Evolutionary conservation across 2,113 vertebrate genomes (phyloP), one percentile per base, ranked within the genome.

Genomic region (Macaca fascicularis): DNA sequence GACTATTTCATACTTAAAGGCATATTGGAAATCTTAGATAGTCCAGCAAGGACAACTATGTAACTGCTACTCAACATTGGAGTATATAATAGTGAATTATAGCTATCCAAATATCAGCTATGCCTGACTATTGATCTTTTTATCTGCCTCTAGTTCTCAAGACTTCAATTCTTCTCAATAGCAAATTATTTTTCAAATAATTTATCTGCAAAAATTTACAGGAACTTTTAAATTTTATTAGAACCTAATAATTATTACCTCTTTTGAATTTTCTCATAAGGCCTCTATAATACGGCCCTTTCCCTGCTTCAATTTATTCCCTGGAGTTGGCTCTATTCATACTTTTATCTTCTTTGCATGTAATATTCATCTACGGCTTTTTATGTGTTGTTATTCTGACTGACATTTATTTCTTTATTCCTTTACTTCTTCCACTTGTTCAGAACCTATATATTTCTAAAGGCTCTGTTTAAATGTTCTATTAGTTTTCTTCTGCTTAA

Each of bases 361-460:
- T 82, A 9, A 55, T 48, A 87, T 87, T 70, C 59, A 82, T 87
- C 52, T n/a, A 50, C 52, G n/a, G 38, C 12, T 55, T 72, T 90
- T 57, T 30, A 69, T 52, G 48, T 87, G 6, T 72, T 92, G 82
- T 81, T 45, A 32, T 69, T 80, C 67, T 87, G 67, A 59, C 30
- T 70, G 43, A 81, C 57, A 82, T 82, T 93, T 78, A 13, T 9
- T 92, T 4, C n/a, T 80, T 89, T 61, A 78, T 64, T 79, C 10
- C 43, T 81, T 90, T 64, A 78, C 48, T 79, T 11, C 32, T 96
- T 89, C 40, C 6, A 20, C 70, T 95, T 94, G n/a, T 75, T 90
- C 61, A 72, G 52, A 67, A 86, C 3, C 17, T 90, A 87, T 93
- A 57, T 45, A 90, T 90, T 83, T 97, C 40, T 38, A 76, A 96